Base-by-base conservation (phyloP, 2,113 vertebrate genomes). In the Mesoclemmys tuberculata region DNA sequence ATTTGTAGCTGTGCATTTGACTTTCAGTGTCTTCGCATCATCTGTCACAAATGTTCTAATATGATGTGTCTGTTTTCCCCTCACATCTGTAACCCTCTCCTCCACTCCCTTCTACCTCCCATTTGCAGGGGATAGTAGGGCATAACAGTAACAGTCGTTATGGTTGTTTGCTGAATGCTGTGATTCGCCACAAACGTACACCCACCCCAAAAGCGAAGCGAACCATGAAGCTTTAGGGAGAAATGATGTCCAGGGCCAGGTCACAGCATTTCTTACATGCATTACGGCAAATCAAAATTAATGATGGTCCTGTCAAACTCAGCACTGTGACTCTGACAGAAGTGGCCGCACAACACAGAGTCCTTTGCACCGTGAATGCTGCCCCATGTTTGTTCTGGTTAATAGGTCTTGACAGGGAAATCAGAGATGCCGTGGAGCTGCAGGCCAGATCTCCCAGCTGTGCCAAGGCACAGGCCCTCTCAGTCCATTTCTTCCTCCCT, bases 231-330 rank as follows among this genome's bases (percentile, higher is more conserved):
- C n/a, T 48, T 74, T 78, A 52, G 68, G 24, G n/a, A 74, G 16
- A 56, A 38, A 21, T 54, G 24, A 12, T 31, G 41, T 31, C 0
- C 49, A 48, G 44, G 48, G 14, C 31, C 35, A 13, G 38, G 3
- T 11, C 82, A 51, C 35, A 71, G 51, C 46, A 29, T 83, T 92
- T 80, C 38, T 48, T 48, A 24, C 7, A 18, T 87, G 27, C 7
- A 2, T 75, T 64, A 3, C 29, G 27, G 16, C 41, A 84, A 61
- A 4, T 35, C 51, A 35, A 5, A 27, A 5, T 0, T 2, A 10
- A 41, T 68, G 64, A n/a, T 68, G 64, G 64, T 68, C 64, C 35
- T 68, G 64, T 68, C 64, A 68, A 5, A 68, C 18, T 19, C 35
- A 68, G 64, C 64, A 68, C 64, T n/a, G 64, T n/a, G 18, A n/a